phyloP scores from a whole-genome alignment of 2,888 invertebrate species.

The Cataglyphis rosenhaueri region DNA sequence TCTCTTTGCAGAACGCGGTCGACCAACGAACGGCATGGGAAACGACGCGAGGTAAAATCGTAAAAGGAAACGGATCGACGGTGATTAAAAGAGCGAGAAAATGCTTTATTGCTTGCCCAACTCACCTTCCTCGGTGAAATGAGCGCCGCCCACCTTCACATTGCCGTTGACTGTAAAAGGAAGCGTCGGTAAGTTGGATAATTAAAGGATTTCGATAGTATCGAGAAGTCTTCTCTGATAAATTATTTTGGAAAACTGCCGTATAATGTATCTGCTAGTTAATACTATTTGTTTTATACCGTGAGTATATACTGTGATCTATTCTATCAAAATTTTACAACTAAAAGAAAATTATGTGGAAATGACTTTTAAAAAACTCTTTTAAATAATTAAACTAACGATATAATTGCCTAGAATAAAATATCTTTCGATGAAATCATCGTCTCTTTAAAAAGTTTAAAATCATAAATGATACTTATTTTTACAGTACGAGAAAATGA shows the following conservation, averaged over 20 bases:
- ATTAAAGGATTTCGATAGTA: conserved; percentile 52
- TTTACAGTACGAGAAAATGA: conserved; percentile 21
- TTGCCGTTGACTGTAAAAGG: conserved; percentile 81
- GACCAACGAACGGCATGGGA: conserved; percentile 36
- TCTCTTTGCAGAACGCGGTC: conserved; percentile 50
- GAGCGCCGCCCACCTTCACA: conserved; percentile 84
- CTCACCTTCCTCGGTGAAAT: conserved; percentile 86
- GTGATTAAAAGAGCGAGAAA: conserved; percentile 55
- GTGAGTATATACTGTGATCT: not conserved
- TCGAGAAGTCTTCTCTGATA: conserved; percentile 20
- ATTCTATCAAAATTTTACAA: not conserved
- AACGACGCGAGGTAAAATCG: conserved; percentile 42
- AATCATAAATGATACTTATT: conserved; percentile 27
- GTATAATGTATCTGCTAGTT: not conserved
- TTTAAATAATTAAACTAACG: not conserved
- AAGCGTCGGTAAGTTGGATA: conserved; percentile 44
- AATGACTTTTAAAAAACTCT: not conserved
- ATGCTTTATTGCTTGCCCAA: conserved; percentile 48
- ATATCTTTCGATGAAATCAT: not conserved
- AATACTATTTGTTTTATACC: conserved; percentile 17
- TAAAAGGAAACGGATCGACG: conserved; percentile 57
- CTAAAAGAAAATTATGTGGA: not conserved
- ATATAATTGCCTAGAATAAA: not conserved
- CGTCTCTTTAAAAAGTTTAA: not conserved
- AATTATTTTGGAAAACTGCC: conserved; percentile 36